Conservation (phyloP, 2,797 vertebrate species). For the Poecile montanus region DNA sequence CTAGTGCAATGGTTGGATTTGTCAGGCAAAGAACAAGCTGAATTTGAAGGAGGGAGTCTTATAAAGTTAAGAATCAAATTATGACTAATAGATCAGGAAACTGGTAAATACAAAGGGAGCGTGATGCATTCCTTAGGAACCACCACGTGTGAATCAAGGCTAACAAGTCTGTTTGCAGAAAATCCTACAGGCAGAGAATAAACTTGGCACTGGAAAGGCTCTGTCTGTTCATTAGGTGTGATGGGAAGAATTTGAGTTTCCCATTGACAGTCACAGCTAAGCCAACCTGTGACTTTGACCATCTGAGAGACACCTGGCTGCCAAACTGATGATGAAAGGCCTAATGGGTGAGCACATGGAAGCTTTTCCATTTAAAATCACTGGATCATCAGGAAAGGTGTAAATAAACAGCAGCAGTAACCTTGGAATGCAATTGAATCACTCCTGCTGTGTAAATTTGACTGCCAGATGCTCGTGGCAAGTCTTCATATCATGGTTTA, state of each 20-base stretch:
- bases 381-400: not conserved
- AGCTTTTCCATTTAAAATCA: not conserved
- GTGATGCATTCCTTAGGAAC: not conserved
- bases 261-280: not conserved
- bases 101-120: not conserved
- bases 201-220: not conserved
- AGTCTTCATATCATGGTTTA: not conserved
- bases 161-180: not conserved
- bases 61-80: not conserved
- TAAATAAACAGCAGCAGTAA: constrained; percentile 6
- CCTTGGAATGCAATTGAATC: not conserved
- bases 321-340: not conserved
- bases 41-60: not conserved
- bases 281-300: not conserved
- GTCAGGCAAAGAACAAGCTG: not conserved
- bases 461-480: not conserved
- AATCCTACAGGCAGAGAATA: not conserved
- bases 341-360: not conserved
- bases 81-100: not conserved
- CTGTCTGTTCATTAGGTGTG: not conserved
- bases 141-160: not conserved
- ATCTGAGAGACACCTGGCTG: not conserved
- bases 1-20: not conserved
- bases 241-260: not conserved
- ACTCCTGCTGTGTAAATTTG: not conserved